A percentile compares a stretch with the other conserved stretches of the same genome.
Evolutionary conservation across 2,113 vertebrate species (phyloP).

Genomic region (Oncorhynchus tshawytscha): DNA sequence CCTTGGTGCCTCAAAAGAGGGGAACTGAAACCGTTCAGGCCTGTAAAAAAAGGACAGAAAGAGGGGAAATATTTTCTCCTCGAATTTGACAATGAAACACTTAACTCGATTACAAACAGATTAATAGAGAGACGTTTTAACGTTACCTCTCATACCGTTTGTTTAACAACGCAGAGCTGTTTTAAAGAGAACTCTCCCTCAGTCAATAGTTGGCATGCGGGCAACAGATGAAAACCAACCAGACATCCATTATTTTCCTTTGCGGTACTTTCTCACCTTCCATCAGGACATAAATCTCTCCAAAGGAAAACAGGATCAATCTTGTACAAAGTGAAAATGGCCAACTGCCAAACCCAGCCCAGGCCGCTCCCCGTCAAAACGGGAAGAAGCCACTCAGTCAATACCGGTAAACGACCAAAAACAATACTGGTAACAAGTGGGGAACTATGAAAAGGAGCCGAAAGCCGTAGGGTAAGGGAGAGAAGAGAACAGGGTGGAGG

Average conservation of each 20-base stretch:
- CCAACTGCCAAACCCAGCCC: slow-evolving; percentile 28
- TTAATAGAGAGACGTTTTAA: background rate
- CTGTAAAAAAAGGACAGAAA: slow-evolving; percentile 39
- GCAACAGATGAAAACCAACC: slow-evolving; percentile 1
- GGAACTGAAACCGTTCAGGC: slow-evolving; percentile 54
- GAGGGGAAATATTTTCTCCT: slow-evolving; percentile 14
- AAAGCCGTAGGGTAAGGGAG: slow-evolving; percentile 10
- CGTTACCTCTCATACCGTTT: background rate
- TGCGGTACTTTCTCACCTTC: background rate
- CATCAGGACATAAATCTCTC: too few species aligned
- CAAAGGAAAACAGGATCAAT: slow-evolving; percentile 31
- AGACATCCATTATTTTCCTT: slow-evolving; percentile 23
- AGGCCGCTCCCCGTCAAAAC: slow-evolving; percentile 1
- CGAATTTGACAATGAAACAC: slow-evolving; percentile 4
- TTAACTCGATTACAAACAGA: background rate
- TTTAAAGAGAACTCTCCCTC: slow-evolving; percentile 22
- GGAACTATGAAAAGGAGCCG: slow-evolving; percentile 29
- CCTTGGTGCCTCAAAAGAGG: slow-evolving; percentile 44
- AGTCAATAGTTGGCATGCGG: slow-evolving; percentile 55
- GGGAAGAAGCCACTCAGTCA: slow-evolving; percentile 23
- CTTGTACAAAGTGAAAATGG: slow-evolving; percentile 28
- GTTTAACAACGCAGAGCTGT: too few species aligned
- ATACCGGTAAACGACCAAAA: slow-evolving; percentile 33
- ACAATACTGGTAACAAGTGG: slow-evolving; percentile 26
- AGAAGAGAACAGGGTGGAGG: background rate